A percentile compares a stretch with the other conserved stretches of the same genome.
phyloP scores from a whole-genome alignment of 2,797 vertebrate genomes.

The Botia almorhae region DNA sequence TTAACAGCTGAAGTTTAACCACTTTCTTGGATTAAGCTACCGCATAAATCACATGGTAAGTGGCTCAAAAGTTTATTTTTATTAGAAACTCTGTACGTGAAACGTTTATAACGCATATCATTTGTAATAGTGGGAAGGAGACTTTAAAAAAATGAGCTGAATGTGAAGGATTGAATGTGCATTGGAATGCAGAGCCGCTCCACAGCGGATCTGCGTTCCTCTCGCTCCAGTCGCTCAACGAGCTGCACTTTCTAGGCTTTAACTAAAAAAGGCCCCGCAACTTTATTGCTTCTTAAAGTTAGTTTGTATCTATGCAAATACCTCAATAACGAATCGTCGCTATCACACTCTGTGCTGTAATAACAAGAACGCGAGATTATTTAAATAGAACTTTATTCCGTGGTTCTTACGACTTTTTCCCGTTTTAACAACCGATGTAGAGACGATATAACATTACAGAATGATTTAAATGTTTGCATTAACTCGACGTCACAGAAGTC shows the following conservation, averaged over 20 bases:
- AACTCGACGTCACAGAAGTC: background rate
- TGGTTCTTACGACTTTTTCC: background rate
- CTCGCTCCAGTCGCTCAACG: conserved; percentile 52
- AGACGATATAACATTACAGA: background rate
- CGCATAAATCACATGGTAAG: conserved; percentile 76
- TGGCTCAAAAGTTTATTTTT: conserved; percentile 40
- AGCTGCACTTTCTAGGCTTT: conserved; percentile 53
- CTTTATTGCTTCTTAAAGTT: conserved; percentile 8
- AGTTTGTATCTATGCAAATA: background rate
- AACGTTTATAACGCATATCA: background rate
- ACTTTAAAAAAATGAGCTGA: conserved; percentile 1
- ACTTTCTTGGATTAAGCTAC: conserved; percentile 28
- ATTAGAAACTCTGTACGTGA: background rate
- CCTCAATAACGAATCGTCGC: background rate
- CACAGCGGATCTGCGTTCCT: conserved; percentile 58
- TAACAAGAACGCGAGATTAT: background rate
- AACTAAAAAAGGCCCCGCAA: conserved; percentile 61
- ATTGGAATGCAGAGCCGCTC: conserved; percentile 67
- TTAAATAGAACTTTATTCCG: background rate
- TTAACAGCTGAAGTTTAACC: conserved; percentile 20
- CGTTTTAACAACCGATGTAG: background rate
- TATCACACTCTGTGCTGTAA: background rate
- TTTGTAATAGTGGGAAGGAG: background rate
- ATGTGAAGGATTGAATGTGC: conserved; percentile 41
- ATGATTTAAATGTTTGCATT: background rate